These are phyloP conservation scores for Scaptomyza reducta DNA, from an alignment of 2,888 invertebrate genomes.

Conservation along the genomic window DNA sequence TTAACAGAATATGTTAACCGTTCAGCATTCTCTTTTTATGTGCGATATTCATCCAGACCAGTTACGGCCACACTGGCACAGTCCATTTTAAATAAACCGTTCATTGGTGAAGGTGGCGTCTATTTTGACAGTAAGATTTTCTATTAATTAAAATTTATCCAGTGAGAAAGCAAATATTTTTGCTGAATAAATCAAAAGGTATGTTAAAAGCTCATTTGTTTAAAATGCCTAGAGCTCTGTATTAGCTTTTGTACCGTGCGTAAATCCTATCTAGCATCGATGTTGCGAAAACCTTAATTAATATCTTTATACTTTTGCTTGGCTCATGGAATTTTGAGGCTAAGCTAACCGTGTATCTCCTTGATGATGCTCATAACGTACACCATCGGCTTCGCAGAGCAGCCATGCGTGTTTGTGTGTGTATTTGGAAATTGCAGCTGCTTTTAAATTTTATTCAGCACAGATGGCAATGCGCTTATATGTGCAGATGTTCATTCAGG, in stretches of 20 bases:
- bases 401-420: constrained; percentile 22
- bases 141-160: neutral
- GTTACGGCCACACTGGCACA: constrained; percentile 33
- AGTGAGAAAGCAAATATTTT: constrained; percentile 4
- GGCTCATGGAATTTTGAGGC: constrained; percentile 63
- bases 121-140: constrained; percentile 31
- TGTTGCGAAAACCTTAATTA: constrained; percentile 45
- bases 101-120: constrained; percentile 61
- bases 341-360: constrained; percentile 34
- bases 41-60: neutral
- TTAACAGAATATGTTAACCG: constrained; percentile 12
- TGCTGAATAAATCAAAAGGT: constrained; percentile 29
- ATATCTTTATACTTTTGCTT: constrained; percentile 43
- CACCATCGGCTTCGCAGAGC: constrained; percentile 29
- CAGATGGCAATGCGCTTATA: constrained; percentile 52
- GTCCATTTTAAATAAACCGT: constrained; percentile 70
- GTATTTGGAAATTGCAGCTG: constrained; percentile 61
- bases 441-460: constrained; percentile 58
- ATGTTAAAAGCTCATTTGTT: constrained; percentile 11
- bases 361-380: neutral
- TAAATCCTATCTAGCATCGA: neutral
- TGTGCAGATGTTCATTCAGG: constrained; percentile 9
- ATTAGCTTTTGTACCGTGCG: constrained; percentile 16
- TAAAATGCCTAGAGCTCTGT: neutral
- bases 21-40: neutral